Evolutionary conservation across 2,797 vertebrate species (phyloP), one percentile per base, ranked within the genome.

Genomic region (Diplodus sargus): DNA sequence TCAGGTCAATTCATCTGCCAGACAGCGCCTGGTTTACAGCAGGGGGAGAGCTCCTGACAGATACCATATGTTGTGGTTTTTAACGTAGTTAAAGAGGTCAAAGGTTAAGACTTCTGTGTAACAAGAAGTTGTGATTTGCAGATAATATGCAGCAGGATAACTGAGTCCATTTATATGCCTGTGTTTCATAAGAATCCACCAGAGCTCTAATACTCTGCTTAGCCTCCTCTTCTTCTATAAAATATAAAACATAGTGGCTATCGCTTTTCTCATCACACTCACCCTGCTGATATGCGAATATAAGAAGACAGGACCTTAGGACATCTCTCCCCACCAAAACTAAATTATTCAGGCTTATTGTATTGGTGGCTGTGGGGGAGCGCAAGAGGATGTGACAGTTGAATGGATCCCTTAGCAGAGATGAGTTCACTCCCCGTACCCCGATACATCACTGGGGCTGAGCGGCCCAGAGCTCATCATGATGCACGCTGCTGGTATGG

Each of bases 331-430:
- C 64, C 39, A 80, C 73, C 78, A 84, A 86, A 81, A 67, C 81
- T 92, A 92, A 94, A 93, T 93, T 89, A 94, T 93, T 94, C 89
- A 93, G 61, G 48, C 74, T 90, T 87, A 90, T 91, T 90, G 88
- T 93, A 89, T 89, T 85, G 79, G 87, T 78, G 79, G 90, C 89
- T 90, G 86, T 85, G 85, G 86, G 85, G 90, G 78, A 87, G 84
- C 85, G 83, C 86, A 90, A 87, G 73, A 78, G 81, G 85, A 90
- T 72, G 86, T 93, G 92, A 91, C 92, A 91, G 91, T 68, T 89
- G 89, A 92, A 91, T 90, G 90, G 76, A 92, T 90, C 90, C 86
- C 89, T 78, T 13, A 77, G 84, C 82, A 82, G 76, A 85, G 83
- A 91, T 87, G 86, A 87, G 87, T 84, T 91, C 79, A 78, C 79